Conservation (phyloP, 2,888 invertebrate species). For the Tethea ocularis region DNA sequence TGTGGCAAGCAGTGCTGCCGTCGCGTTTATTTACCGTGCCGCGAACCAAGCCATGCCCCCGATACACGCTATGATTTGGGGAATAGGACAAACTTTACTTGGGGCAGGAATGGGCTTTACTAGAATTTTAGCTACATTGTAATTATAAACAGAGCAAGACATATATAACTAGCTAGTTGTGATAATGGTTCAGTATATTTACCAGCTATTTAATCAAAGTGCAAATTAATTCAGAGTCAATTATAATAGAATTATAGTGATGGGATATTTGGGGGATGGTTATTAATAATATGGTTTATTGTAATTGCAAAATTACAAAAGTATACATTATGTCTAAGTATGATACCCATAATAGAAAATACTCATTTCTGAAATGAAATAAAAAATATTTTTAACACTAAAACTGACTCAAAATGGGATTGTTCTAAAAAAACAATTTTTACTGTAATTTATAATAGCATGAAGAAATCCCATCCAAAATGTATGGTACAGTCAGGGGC, state of each 20-base stretch:
- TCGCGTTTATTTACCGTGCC: conserved; percentile 96
- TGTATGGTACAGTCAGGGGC: too few species aligned
- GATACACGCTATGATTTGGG: conserved; percentile 96
- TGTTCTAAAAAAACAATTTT: too few species aligned
- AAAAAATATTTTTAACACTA: too few species aligned
- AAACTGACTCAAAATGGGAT: too few species aligned
- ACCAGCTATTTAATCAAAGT: conserved; percentile 23
- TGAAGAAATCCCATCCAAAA: too few species aligned
- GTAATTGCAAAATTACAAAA: conserved; percentile 32
- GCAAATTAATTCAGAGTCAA: conserved; percentile 56
- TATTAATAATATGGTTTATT: conserved; percentile 37
- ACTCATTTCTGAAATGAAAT: conserved; percentile 45
- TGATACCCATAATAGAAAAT: conserved; percentile 40
- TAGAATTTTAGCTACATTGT: conserved; percentile 95
- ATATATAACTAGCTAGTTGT: conserved; percentile 25
- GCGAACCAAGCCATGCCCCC: conserved; percentile 95
- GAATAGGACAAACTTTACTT: conserved; percentile 95
- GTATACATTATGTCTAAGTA: conserved; percentile 26
- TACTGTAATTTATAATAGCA: too few species aligned
- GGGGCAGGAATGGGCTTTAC: conserved; percentile 96
- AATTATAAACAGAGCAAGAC: conserved; percentile 53
- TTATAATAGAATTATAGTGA: conserved; percentile 54
- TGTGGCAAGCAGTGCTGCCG: conserved; percentile 94
- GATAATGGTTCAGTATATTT: conserved; percentile 6
- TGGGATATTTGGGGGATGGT: conserved; percentile 46